phyloP scores from a whole-genome alignment of 1,140 invertebrate genomes.

The Daktulosphaira vitifoliae region DNA sequence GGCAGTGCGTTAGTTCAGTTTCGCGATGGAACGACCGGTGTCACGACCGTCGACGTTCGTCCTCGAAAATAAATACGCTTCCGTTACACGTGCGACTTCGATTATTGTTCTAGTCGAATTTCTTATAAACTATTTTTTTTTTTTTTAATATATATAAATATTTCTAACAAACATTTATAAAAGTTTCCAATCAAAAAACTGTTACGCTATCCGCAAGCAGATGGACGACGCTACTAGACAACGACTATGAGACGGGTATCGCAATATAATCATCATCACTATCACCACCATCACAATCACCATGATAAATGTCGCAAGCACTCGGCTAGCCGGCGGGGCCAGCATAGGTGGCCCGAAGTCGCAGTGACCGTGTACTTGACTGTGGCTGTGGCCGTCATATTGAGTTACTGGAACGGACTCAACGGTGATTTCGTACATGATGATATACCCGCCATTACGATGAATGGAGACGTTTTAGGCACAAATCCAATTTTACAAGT shows the following conservation, averaged over 20 bases:
- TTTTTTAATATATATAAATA: no score
- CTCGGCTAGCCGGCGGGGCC: neutral
- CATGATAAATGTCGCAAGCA: neutral
- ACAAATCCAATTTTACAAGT: conserved; percentile 55
- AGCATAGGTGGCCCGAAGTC: conserved; percentile 3
- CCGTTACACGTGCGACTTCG: no score
- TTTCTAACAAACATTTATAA: no score
- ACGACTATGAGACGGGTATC: no score
- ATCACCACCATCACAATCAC: neutral
- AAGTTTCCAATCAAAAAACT: no score
- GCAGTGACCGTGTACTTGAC: conserved; percentile 46
- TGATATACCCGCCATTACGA: conserved; percentile 75
- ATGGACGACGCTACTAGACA: no score
- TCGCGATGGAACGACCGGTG: conserved; percentile 8
- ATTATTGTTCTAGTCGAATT: no score
- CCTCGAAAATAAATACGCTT: neutral
- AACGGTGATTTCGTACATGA: conserved; percentile 83
- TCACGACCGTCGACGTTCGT: neutral
- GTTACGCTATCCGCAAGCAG: no score
- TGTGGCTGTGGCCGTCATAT: conserved; percentile 56
- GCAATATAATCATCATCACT: conserved; percentile 4
- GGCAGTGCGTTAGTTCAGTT: neutral
- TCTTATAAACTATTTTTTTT: no score
- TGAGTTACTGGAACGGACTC: conserved; percentile 68
- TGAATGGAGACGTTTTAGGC: conserved; percentile 73